These are phyloP conservation scores for Limosa lapponica DNA, from an alignment of 2,797 vertebrate genomes.

Conservation along the genomic window DNA sequence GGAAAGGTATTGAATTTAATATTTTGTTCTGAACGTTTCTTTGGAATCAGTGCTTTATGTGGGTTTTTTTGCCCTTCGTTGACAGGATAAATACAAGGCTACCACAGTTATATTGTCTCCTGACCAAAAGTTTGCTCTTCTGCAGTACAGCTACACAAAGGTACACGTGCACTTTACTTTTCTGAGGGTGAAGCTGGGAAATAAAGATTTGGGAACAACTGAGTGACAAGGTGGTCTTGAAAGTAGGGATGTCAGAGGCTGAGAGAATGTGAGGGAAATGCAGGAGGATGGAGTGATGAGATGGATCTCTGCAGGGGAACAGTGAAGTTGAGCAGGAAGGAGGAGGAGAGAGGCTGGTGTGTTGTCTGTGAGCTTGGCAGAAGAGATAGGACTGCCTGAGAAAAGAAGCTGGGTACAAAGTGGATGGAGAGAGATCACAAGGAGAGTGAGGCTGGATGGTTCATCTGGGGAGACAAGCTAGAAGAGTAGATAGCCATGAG, in stretches of 20 bases:
- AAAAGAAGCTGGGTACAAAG: not conserved
- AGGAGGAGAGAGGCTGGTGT: not conserved
- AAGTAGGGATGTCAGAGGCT: not conserved
- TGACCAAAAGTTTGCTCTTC: conserved; percentile 75
- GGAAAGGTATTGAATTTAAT: not conserved
- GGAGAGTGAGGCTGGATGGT: not conserved
- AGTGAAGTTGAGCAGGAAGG: not conserved
- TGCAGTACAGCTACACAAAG: conserved; percentile 77
- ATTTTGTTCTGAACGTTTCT: not conserved
- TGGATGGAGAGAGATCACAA: not conserved
- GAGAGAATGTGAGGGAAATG: not conserved
- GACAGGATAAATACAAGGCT: conserved; percentile 69
- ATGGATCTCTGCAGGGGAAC: not conserved
- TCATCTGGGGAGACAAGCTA: not conserved
- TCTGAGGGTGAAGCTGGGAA: not conserved
- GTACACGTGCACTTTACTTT: conserved; percentile 13
- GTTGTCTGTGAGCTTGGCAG: not conserved
- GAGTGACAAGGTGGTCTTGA: not conserved
- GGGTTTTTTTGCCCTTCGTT: conserved; percentile 19
- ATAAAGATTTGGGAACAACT: not conserved
- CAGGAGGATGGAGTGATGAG: not conserved
- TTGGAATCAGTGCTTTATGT: not conserved
- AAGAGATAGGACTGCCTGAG: not conserved
- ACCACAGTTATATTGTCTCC: conserved; percentile 72
- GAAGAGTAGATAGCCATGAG: not conserved